These are phyloP conservation scores for Alaudala cheleensis DNA, from an alignment of 2,113 vertebrate species.

Conservation along the genomic window DNA sequence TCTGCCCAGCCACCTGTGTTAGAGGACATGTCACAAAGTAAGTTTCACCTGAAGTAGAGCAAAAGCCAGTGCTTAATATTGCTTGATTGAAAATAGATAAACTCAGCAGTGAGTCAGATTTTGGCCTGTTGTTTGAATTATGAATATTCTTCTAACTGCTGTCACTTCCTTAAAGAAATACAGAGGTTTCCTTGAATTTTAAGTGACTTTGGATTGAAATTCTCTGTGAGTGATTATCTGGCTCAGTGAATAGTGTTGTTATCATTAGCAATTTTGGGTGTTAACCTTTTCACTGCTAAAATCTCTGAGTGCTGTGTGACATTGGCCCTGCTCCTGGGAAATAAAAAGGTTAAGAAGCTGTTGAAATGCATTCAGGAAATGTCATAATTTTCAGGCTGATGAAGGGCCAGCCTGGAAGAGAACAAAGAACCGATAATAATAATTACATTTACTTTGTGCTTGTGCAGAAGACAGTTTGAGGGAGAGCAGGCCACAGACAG, in stretches of 20 bases:
- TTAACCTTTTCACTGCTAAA: conserved; percentile 50
- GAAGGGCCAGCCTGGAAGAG: conserved; percentile 22
- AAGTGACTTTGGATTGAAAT: conserved; percentile 51
- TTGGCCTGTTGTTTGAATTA: conserved; percentile 11
- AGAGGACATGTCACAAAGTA: not conserved
- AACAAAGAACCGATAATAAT: not conserved
- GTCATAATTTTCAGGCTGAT: conserved; percentile 40
- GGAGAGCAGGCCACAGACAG: not conserved
- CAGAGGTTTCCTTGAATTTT: conserved; percentile 15
- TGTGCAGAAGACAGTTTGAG: not conserved
- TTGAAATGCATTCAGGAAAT: conserved; percentile 23
- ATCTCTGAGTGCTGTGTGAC: not conserved
- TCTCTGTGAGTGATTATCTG: conserved; percentile 35
- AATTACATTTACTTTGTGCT: conserved; percentile 37
- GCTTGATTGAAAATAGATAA: not conserved
- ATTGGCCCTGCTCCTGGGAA: not conserved
- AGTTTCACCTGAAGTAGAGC: not conserved
- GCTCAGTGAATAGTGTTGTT: conserved; percentile 39
- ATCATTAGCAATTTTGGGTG: not conserved
- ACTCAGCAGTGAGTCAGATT: not conserved
- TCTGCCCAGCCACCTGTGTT: not conserved
- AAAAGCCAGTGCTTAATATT: not conserved
- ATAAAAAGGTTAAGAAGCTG: conserved; percentile 29
- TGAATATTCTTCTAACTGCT: conserved; percentile 24
- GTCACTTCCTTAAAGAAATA: conserved; percentile 38